Evolutionary conservation across 2,797 vertebrate species (phyloP), one percentile per base, ranked within the genome.

Genomic region (Rallus crepitans): DNA sequence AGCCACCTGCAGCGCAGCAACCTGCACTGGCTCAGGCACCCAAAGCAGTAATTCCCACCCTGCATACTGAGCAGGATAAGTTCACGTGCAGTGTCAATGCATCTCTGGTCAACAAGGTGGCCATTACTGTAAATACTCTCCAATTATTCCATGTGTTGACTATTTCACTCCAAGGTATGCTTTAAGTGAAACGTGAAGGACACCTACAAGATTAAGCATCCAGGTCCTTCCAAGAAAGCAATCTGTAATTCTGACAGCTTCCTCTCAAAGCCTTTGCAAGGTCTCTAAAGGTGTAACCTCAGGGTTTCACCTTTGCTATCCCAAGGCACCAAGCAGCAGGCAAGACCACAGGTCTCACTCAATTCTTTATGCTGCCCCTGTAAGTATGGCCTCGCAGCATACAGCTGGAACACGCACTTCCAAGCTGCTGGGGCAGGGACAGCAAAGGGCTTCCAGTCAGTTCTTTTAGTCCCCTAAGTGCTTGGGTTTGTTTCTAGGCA

Each of bases 111-210:
- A 57, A 3, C 80, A 30, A 40, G 27, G 6, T 4, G 24, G 33
- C 87, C 65, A 89, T 59, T 77, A 69, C 2, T 4, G 33, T 2
- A 63, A 93, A 72, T 10, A 79, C 40, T 72, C 71, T 69, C 40
- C n/a, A 17, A n/a, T 20, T 33, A 1, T 47, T 60, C 55, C 59
- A 19, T 4, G 5, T 6, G 6, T n/a, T 9, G n/a, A 31, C 60
- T 37, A 7, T 14, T 40, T n/a, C 33, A n/a, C 48, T 55, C 37
- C 0, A 1, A 64, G 28, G 77, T 8, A 23, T 0, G 0, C 39
- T 31, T 84, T 5, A 55, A 8, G 28, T 9, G 28, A 81, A 80
- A 81, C 1, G 8, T 25, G 42, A 73, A 56, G 31, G n/a, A 55
- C 72, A 71, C 6, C 75, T 21, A 60, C 4, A 11, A 23, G 31